A percentile compares a stretch with the other conserved stretches of the same genome.
phyloP scores from a whole-genome alignment of 2,888 invertebrate species.

The Lacanobia wlatinum region DNA sequence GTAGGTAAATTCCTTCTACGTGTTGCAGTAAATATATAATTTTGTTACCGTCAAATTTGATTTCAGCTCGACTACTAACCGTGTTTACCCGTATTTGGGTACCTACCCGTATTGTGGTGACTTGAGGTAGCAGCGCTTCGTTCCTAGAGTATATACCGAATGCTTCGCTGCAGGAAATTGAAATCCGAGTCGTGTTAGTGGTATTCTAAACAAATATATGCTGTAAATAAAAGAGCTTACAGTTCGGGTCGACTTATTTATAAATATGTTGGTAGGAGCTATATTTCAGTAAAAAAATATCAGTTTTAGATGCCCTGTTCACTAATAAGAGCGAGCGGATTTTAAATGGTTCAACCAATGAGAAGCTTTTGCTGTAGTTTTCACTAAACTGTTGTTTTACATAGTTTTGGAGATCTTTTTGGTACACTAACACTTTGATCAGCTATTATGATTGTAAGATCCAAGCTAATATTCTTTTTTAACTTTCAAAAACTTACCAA shows the following conservation, averaged over 20 bases:
- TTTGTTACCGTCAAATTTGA: conserved; percentile 33
- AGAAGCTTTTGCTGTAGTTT: no score
- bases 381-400: no score
- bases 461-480: no score
- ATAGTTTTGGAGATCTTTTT: no score
- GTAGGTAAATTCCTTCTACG: neutral
- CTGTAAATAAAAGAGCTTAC: conserved; percentile 1
- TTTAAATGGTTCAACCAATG: no score
- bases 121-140: conserved; percentile 18
- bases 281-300: no score
- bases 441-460: no score
- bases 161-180: conserved; percentile 56
- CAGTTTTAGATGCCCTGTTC: no score
- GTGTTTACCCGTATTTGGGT: conserved; percentile 24
- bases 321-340: no score
- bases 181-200: conserved; percentile 43
- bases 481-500: neutral
- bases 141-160: conserved; percentile 14
- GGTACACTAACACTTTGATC: no score
- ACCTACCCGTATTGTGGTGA: conserved; percentile 23
- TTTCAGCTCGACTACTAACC: conserved; percentile 14
- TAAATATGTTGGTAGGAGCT: neutral
- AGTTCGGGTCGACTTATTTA: neutral
- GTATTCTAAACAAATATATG: conserved; percentile 42
- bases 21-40: conserved; percentile 7